phyloP scores from a whole-genome alignment of 2,888 invertebrate species.

The Diplazon laetatorius region DNA sequence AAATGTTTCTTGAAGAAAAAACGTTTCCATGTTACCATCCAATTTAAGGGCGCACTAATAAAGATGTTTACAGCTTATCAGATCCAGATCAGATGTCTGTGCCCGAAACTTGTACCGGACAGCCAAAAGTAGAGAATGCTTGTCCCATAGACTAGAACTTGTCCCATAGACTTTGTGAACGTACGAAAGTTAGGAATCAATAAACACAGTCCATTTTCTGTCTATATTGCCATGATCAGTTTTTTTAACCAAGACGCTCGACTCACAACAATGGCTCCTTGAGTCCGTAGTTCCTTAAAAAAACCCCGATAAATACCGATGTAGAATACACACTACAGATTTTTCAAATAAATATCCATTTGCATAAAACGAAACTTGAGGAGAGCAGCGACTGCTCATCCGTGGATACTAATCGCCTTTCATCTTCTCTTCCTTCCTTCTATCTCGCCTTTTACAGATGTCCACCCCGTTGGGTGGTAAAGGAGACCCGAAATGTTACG shows the following conservation, averaged over 20 bases:
- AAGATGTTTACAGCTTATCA: too few species aligned
- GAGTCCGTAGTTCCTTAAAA: not conserved
- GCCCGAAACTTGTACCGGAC: too few species aligned
- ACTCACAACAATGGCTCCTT: not conserved
- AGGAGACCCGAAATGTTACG: conserved; percentile 67
- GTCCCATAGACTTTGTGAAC: too few species aligned
- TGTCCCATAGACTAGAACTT: too few species aligned
- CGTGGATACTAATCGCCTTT: conserved; percentile 45
- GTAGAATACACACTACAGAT: not conserved
- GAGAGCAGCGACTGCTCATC: conserved; percentile 38
- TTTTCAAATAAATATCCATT: not conserved
- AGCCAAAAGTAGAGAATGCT: too few species aligned
- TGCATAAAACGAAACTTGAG: conserved; percentile 19
- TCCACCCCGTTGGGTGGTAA: conserved; percentile 63
- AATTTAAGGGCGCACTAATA: too few species aligned
- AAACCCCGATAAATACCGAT: not conserved
- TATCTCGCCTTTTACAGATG: conserved; percentile 65
- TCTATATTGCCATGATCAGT: too few species aligned
- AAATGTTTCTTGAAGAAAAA: not conserved
- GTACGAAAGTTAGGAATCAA: too few species aligned
- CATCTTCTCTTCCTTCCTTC: conserved; percentile 45
- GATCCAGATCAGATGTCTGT: too few species aligned
- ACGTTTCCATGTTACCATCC: too few species aligned
- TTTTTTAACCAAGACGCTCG: not conserved
- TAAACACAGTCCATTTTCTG: too few species aligned